phyloP scores from a whole-genome alignment of 2,113 vertebrate genomes.

The Xiphorhynchus elegans region DNA sequence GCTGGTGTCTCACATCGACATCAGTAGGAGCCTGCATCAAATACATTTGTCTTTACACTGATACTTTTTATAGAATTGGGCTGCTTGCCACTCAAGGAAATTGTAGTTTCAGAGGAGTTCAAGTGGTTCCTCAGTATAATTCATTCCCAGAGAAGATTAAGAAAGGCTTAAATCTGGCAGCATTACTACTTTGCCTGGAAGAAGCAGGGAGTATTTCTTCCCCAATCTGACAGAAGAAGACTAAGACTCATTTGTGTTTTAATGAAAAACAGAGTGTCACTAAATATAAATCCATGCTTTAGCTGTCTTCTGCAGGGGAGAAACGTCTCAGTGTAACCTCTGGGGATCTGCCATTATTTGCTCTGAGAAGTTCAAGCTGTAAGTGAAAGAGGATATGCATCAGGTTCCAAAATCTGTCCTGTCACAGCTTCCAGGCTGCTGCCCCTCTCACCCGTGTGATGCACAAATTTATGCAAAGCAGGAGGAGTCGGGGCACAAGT shows the following conservation, averaged over 20 bases:
- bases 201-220: not conserved
- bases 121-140: slow-evolving; percentile 18
- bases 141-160: slow-evolving; percentile 47
- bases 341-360: not conserved
- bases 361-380: not conserved
- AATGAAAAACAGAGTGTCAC: slow-evolving; percentile 7
- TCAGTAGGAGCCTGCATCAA: slow-evolving; percentile 33
- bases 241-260: not conserved
- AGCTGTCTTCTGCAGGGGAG: not conserved
- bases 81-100: slow-evolving; percentile 19
- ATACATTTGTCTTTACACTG: not conserved
- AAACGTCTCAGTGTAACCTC: not conserved
- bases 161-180: slow-evolving; percentile 42
- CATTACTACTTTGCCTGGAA: not conserved
- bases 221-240: slow-evolving; percentile 16
- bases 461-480: not conserved
- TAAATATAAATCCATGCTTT: slow-evolving; percentile 3
- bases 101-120: slow-evolving; percentile 23
- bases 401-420: not conserved
- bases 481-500: not conserved
- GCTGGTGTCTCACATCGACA: not conserved
- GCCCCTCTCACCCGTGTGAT: not conserved
- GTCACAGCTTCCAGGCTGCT: not conserved
- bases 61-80: slow-evolving; percentile 29
- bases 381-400: not conserved